These are phyloP conservation scores for Liparis tanakae DNA, from an alignment of 2,797 vertebrate genomes.

Conservation along the genomic window DNA sequence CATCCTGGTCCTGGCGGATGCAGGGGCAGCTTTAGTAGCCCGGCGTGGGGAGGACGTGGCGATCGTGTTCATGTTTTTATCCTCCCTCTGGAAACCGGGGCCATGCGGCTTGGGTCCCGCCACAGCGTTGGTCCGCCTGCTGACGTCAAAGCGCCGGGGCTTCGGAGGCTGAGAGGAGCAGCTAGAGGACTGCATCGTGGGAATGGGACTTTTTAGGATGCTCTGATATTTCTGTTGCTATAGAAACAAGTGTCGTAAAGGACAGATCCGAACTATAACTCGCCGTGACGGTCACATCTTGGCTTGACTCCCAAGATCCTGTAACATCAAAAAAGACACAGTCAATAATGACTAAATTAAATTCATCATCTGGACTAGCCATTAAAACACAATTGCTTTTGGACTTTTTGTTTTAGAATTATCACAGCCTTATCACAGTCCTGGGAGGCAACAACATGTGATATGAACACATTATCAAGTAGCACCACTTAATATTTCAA, in stretches of 20 bases:
- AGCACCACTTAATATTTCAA: conserved; percentile 8
- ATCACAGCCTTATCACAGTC: conserved; percentile 29
- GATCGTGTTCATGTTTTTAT: conserved; percentile 83
- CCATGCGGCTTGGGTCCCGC: conserved; percentile 71
- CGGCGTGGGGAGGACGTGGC: conserved; percentile 61
- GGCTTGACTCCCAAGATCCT: conserved; percentile 76
- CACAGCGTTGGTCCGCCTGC: conserved; percentile 63
- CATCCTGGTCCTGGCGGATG: conserved; percentile 70
- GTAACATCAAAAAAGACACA: conserved; percentile 79
- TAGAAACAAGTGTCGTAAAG: conserved; percentile 70
- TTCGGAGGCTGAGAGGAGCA: conserved; percentile 77
- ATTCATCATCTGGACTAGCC: too few relatives aligned
- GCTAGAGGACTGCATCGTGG: conserved; percentile 83
- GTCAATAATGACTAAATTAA: conserved; percentile 52
- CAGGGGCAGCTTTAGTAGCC: conserved; percentile 65
- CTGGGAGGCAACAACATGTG: conserved; percentile 24
- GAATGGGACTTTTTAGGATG: conserved; percentile 48
- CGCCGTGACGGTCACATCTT: conserved; percentile 81
- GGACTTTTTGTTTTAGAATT: conserved; percentile 46
- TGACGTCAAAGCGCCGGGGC: conserved; percentile 78
- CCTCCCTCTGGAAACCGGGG: conserved; percentile 75
- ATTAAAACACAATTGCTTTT: conserved; percentile 39
- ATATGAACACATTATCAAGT: conserved; percentile 21
- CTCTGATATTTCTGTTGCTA: conserved; percentile 72
- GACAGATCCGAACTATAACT: conserved; percentile 71